Percentiles rank a stretch among this genome's conserved stretches.
Evolutionary conservation across 53 echinoderm and acorn worm genomes (phyloP).

Genomic region (Echinometra lucunter): DNA sequence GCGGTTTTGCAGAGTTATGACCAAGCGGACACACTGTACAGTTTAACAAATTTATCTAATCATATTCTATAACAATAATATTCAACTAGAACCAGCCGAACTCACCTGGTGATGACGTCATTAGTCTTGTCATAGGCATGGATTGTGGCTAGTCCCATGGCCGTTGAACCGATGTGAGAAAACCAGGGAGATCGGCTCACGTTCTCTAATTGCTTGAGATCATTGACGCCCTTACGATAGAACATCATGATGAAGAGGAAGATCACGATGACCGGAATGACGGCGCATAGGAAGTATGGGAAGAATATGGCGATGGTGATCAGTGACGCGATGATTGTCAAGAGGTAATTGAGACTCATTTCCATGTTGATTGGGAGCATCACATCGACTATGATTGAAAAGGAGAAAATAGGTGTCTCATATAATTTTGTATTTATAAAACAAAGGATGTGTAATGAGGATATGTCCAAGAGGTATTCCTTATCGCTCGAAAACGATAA

Average conservation of each 20-base stretch:
- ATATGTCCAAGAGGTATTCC: too few relatives aligned
- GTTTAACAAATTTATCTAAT: too few relatives aligned
- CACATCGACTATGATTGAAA: conserved; percentile 80
- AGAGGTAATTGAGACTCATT: conserved; percentile 76
- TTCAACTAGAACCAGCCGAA: neutral
- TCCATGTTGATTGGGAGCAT: conserved; percentile 91
- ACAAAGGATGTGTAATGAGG: too few relatives aligned
- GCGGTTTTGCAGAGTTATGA: too few relatives aligned
- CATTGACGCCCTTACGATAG: conserved; percentile 86
- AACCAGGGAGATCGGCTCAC: conserved; percentile 96
- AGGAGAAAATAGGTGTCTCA: neutral
- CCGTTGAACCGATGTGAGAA: conserved; percentile 91
- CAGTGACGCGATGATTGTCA: conserved; percentile 79
- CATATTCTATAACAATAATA: too few relatives aligned
- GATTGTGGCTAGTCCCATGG: conserved; percentile 87
- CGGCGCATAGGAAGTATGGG: conserved; percentile 83
- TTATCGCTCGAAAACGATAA: too few relatives aligned
- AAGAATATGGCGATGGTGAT: conserved; percentile 85
- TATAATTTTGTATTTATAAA: too few relatives aligned
- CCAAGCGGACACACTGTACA: too few relatives aligned
- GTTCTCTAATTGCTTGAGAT: conserved; percentile 94
- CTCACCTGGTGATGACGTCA: conserved; percentile 85
- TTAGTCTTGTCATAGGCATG: conserved; percentile 91
- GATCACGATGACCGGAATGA: conserved; percentile 77
- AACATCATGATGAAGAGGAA: conserved; percentile 83